phyloP scores from a whole-genome alignment of 35 echinoderm and acorn worm species.

The Holothuria glaberrima region DNA sequence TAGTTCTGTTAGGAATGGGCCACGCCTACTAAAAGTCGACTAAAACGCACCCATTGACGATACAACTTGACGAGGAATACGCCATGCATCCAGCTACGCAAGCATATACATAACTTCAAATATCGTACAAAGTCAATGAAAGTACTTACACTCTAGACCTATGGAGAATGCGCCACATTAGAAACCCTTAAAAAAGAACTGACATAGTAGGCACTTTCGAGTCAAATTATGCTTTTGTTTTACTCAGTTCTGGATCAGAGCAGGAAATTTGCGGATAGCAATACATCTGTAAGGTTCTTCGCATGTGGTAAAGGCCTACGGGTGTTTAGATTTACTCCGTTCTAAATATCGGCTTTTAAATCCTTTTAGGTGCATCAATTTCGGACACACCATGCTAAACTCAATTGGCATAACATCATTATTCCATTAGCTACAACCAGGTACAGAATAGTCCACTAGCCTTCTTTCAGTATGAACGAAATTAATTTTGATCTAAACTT shows the following conservation, averaged over 20 bases:
- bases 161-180: not conserved
- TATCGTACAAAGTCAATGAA: not conserved
- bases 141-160: not conserved
- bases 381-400: not conserved
- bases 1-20: too few species aligned
- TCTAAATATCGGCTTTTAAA: not conserved
- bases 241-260: not conserved
- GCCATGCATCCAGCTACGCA: not conserved
- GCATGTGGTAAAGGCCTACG: not conserved
- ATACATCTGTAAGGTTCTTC: not conserved
- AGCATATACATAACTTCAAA: not conserved
- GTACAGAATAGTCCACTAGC: too few species aligned
- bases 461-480: too few species aligned
- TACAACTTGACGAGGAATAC: too few species aligned
- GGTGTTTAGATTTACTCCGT: not conserved
- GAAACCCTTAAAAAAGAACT: not conserved
- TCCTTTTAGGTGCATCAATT: not conserved
- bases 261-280: not conserved
- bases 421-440: too few species aligned
- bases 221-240: not conserved
- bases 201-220: not conserved
- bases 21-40: too few species aligned
- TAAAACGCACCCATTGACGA: too few species aligned
- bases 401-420: too few species aligned
- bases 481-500: too few species aligned